These are phyloP conservation scores for Drosophila azteca DNA, from an alignment of 1,140 invertebrate genomes.

Conservation along the genomic window DNA sequence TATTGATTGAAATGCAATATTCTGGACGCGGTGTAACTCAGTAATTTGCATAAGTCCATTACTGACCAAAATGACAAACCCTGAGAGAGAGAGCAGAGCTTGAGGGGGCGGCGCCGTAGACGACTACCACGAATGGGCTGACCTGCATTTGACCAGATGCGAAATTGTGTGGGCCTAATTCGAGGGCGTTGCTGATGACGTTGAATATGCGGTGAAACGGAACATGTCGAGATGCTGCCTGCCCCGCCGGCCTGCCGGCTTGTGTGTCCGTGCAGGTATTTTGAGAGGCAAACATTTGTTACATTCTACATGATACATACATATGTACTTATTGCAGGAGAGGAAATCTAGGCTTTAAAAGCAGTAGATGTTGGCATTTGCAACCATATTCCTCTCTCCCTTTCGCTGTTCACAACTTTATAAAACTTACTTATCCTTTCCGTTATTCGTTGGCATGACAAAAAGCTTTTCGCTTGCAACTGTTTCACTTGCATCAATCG, in stretches of 20 bases:
- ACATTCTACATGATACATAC: too few relatives aligned
- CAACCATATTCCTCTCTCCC: neutral
- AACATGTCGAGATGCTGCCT: neutral
- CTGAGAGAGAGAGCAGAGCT: neutral
- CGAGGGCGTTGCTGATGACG: slow-evolving; percentile 21
- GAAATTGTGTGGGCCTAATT: slow-evolving; percentile 37
- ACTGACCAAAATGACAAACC: slow-evolving; percentile 26
- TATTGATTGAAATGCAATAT: slow-evolving; percentile 71
- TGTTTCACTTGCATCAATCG: slow-evolving; percentile 11
- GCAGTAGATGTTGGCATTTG: too few relatives aligned
- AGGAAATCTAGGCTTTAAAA: too few relatives aligned
- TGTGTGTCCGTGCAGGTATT: slow-evolving; percentile 4
- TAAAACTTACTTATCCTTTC: slow-evolving; percentile 19
- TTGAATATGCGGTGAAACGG: slow-evolving; percentile 23
- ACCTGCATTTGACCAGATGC: slow-evolving; percentile 27
- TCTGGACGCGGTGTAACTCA: slow-evolving; percentile 36
- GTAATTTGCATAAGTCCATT: slow-evolving; percentile 57
- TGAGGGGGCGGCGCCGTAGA: neutral
- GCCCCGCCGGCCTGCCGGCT: too few relatives aligned
- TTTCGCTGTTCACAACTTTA: slow-evolving; percentile 26
- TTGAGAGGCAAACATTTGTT: neutral
- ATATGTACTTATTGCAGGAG: too few relatives aligned
- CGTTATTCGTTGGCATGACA: slow-evolving; percentile 34
- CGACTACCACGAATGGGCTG: slow-evolving; percentile 1
- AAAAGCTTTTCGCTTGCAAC: slow-evolving; percentile 22